phyloP scores from a whole-genome alignment of 1,140 invertebrate genomes.

The Drosophila nigrodunni region DNA sequence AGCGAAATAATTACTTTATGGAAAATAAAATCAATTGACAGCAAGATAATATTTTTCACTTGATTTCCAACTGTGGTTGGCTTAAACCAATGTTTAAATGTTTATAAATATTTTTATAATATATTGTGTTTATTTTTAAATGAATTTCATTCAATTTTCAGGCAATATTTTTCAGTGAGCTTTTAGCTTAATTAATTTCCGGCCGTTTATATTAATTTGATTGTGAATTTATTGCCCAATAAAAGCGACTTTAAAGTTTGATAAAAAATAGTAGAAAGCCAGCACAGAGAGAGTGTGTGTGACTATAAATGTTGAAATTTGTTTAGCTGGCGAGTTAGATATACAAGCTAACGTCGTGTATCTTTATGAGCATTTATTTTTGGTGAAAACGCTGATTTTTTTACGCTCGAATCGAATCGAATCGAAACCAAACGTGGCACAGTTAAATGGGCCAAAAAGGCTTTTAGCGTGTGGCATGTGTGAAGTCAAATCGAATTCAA shows the following conservation, averaged over 20 bases:
- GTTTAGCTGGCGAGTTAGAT: slow-evolving; percentile 40
- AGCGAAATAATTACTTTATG: too few relatives aligned
- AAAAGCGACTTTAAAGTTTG: slow-evolving; percentile 17
- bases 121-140: slow-evolving; percentile 2
- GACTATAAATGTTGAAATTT: slow-evolving; percentile 38
- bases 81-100: not conserved
- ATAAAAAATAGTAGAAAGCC: not conserved
- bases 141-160: not conserved
- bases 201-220: slow-evolving; percentile 15
- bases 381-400: slow-evolving; percentile 40
- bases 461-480: slow-evolving; percentile 50
- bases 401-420: slow-evolving; percentile 39
- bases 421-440: slow-evolving; percentile 29
- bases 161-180: not conserved
- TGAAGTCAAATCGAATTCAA: slow-evolving; percentile 53
- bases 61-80: not conserved
- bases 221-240: slow-evolving; percentile 9
- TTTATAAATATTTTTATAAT: not conserved
- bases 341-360: slow-evolving; percentile 1
- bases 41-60: too few relatives aligned
- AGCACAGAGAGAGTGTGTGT: not conserved
- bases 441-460: slow-evolving; percentile 54
- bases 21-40: too few relatives aligned
- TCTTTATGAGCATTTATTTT: slow-evolving; percentile 51
- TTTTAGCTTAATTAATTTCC: slow-evolving; percentile 31